Conservation (phyloP, 2,113 vertebrate species). For the Heterotis niloticus region DNA sequence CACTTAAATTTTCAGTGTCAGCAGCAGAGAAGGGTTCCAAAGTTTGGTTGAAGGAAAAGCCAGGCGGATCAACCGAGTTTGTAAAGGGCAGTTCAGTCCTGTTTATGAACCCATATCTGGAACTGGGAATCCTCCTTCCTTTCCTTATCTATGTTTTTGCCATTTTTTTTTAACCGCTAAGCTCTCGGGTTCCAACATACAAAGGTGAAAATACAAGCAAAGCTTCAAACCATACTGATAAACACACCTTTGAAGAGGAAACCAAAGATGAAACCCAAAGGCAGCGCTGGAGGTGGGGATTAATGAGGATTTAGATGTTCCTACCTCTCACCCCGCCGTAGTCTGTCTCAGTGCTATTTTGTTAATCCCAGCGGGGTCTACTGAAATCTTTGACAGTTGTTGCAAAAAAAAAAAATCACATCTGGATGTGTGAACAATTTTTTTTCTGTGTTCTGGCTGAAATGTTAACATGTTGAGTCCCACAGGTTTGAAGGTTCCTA, state of each 20-base stretch:
- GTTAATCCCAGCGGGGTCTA: background rate
- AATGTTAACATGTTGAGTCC: too few species aligned
- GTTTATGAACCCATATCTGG: too few species aligned
- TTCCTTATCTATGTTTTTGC: background rate
- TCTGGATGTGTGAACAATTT: background rate
- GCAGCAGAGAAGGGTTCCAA: background rate
- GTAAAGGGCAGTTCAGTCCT: background rate
- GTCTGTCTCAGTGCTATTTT: too few species aligned
- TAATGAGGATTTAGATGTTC: background rate
- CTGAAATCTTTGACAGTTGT: background rate
- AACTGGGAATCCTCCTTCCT: background rate
- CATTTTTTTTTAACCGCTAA: background rate
- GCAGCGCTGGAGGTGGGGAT: background rate
- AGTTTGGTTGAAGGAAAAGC: background rate
- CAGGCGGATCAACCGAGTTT: background rate
- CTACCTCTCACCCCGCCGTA: background rate
- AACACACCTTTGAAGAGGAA: background rate
- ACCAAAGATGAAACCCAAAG: background rate
- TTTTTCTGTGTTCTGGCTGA: too few species aligned
- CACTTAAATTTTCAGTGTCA: too few species aligned
- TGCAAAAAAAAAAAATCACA: conserved; percentile 2
- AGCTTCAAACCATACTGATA: background rate
- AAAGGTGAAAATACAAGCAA: background rate
- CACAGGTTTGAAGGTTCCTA: too few species aligned
- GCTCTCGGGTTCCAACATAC: background rate